These are phyloP conservation scores for Stegodyphus dumicola DNA, from an alignment of 1,140 invertebrate genomes.

Conservation along the genomic window DNA sequence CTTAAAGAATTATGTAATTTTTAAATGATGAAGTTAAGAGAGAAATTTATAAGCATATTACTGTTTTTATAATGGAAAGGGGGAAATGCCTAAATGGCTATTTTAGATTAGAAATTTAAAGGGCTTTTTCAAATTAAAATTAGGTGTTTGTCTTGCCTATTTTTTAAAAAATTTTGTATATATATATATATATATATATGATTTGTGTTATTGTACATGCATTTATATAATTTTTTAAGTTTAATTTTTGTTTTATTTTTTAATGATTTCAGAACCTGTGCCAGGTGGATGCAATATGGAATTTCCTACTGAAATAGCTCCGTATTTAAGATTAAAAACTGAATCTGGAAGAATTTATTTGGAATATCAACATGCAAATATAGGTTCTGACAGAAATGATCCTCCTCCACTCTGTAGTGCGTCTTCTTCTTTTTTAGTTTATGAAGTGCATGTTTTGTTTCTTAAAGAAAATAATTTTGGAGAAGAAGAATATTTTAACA, in stretches of 20 bases:
- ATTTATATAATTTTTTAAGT: neutral
- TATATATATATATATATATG: neutral
- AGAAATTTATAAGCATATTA: too few species aligned
- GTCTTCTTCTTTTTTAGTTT: constrained; percentile 12
- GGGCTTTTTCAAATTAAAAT: neutral
- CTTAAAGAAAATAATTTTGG: constrained; percentile 46
- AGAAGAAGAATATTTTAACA: constrained; percentile 38
- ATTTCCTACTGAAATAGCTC: constrained; percentile 43
- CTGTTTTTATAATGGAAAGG: too few species aligned
- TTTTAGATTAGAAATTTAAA: neutral
- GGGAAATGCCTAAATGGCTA: neutral
- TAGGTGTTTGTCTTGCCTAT: neutral
- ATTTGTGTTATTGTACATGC: neutral
- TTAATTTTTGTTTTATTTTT: neutral
- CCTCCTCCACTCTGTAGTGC: neutral
- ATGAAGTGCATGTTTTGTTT: constrained; percentile 36
- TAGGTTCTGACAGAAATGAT: constrained; percentile 32
- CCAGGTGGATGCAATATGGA: constrained; percentile 51
- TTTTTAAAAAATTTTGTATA: neutral
- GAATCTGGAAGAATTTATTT: constrained; percentile 9
- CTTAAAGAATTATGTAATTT: too few species aligned
- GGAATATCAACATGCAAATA: constrained; percentile 47
- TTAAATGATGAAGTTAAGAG: too few species aligned
- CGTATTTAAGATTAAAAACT: constrained; percentile 32
- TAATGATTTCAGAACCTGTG: constrained; percentile 12